Percentiles rank a stretch among this genome's conserved stretches.
phyloP scores from a whole-genome alignment of 2,888 invertebrate species.

The Zaprionus obscuricornis region DNA sequence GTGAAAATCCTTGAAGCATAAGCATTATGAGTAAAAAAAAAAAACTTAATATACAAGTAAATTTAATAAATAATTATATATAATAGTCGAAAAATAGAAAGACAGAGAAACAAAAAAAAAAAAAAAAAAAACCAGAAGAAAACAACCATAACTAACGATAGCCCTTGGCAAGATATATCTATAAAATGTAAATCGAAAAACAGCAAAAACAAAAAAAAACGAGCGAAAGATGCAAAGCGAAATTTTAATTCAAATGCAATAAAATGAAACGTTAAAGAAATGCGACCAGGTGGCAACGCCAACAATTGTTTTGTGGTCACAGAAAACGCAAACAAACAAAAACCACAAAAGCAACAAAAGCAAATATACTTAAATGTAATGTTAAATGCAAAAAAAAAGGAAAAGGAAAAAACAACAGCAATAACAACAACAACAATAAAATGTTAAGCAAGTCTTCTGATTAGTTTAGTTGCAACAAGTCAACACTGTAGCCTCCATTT shows the following conservation, averaged over 20 bases:
- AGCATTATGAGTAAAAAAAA: conserved; percentile 59
- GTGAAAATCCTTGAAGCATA: conserved; percentile 75
- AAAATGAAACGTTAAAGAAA: conserved; percentile 27
- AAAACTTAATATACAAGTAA: no score
- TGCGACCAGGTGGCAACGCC: conserved; percentile 54
- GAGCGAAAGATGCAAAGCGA: conserved; percentile 31
- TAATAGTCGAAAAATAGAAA: conserved; percentile 53
- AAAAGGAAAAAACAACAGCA: conserved; percentile 22
- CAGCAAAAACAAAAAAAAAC: conserved; percentile 32
- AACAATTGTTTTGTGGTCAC: conserved; percentile 19
- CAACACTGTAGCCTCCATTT: conserved; percentile 45
- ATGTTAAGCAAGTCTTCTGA: conserved; percentile 53
- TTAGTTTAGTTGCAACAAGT: conserved; percentile 65
- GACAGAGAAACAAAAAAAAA: conserved; percentile 12
- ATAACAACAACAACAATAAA: conserved; percentile 31
- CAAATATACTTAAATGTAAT: conserved; percentile 56
- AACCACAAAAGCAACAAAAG: conserved; percentile 18
- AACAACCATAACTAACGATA: conserved; percentile 15
- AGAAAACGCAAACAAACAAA: conserved; percentile 9
- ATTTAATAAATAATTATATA: conserved; percentile 58
- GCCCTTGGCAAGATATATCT: conserved; percentile 30
- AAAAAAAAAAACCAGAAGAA: conserved; percentile 12
- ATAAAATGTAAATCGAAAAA: conserved; percentile 47
- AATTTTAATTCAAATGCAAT: conserved; percentile 44
- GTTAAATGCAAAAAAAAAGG: conserved; percentile 31